These are phyloP conservation scores for Pseudonaja textilis DNA, from an alignment of 2,113 vertebrate genomes.

Conservation along the genomic window DNA sequence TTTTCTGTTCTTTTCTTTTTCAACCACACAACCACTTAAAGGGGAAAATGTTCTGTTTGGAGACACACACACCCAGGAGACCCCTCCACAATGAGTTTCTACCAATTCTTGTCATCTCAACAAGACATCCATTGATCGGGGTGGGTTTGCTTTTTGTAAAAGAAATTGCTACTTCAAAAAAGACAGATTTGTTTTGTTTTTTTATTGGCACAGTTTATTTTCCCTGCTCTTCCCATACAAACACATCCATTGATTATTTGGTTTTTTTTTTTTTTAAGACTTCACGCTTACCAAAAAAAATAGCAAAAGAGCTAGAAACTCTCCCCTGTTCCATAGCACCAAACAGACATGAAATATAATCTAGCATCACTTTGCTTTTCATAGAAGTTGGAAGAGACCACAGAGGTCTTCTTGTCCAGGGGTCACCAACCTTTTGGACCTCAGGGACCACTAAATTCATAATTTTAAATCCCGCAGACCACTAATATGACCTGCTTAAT, in stretches of 20 bases:
- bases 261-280: conserved; percentile 10
- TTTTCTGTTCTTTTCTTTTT: not conserved
- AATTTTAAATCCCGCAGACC: too few relatives aligned
- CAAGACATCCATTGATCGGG: not conserved
- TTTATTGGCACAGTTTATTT: conserved; percentile 8
- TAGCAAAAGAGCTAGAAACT: conserved; percentile 1
- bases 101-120: not conserved
- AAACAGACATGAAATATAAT: not conserved
- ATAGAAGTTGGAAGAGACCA: not conserved
- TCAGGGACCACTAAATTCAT: too few relatives aligned
- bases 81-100: not conserved
- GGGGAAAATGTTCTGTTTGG: not conserved
- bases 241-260: conserved; percentile 34
- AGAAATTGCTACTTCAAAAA: not conserved
- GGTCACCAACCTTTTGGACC: too few relatives aligned
- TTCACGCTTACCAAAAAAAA: conserved; percentile 7
- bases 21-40: not conserved
- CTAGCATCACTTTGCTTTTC: conserved; percentile 21
- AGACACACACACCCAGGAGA: not conserved
- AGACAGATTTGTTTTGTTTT: too few relatives aligned
- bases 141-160: not conserved
- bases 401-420: too few relatives aligned
- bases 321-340: conserved; percentile 26
- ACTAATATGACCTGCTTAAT: too few relatives aligned
- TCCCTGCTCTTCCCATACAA: conserved; percentile 21